Conservation (phyloP, 2,113 vertebrate genomes). For the Casuarius casuarius region DNA sequence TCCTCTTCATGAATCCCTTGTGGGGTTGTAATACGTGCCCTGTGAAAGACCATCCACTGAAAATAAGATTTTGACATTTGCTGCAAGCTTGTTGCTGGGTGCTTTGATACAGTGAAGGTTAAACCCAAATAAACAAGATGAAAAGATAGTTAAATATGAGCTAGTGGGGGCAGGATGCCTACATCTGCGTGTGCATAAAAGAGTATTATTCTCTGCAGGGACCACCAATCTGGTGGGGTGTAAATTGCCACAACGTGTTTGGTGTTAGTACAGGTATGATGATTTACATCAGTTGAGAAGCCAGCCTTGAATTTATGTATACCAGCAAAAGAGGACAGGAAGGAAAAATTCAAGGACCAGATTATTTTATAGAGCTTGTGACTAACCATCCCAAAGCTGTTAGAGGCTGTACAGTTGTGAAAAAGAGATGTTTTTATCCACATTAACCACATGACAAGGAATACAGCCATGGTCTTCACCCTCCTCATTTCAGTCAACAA, state of each 20-base stretch:
- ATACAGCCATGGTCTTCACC: background rate
- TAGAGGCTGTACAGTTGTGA: background rate
- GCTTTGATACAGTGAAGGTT: background rate
- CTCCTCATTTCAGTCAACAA: background rate
- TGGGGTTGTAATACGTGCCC: background rate
- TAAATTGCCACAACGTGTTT: background rate
- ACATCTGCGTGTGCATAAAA: background rate
- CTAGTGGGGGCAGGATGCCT: background rate
- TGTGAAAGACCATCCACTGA: background rate
- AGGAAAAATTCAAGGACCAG: background rate
- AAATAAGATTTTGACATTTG: conserved; percentile 21
- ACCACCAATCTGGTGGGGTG: background rate
- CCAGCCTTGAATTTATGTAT: background rate
- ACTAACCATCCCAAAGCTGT: background rate
- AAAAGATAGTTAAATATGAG: conserved; percentile 40
- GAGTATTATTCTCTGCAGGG: background rate
- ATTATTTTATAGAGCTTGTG: background rate
- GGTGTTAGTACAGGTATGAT: background rate
- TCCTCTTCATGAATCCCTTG: background rate
- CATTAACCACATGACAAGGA: background rate
- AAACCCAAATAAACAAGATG: conserved; percentile 24
- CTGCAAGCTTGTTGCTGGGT: conserved; percentile 6
- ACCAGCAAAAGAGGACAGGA: background rate
- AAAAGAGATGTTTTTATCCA: background rate
- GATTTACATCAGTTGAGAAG: background rate